These are phyloP conservation scores for Podarcis lilfordi DNA, from an alignment of 2,797 vertebrate genomes.

Conservation along the genomic window DNA sequence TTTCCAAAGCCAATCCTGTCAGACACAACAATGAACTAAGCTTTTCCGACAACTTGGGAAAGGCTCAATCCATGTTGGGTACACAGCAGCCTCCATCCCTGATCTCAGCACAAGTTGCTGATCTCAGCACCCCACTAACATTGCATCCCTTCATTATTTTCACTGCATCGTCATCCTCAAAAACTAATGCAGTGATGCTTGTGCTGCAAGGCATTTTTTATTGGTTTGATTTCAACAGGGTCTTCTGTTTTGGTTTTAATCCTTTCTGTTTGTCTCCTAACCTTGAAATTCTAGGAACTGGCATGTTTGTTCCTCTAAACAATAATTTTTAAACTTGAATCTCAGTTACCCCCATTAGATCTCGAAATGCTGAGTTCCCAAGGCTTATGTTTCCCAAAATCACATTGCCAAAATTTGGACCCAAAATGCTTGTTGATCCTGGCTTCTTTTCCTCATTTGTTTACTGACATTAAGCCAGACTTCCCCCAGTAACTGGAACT, in stretches of 20 bases:
- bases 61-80: slow-evolving; percentile 10
- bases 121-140: slow-evolving; percentile 2
- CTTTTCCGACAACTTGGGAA: not conserved
- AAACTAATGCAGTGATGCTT: not conserved
- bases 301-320: not conserved
- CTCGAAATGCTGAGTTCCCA: not conserved
- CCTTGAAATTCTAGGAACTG: not conserved
- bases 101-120: slow-evolving; percentile 16
- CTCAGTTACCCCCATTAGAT: not conserved
- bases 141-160: not conserved
- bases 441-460: not conserved
- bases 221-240: not conserved
- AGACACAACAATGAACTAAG: slow-evolving; percentile 29
- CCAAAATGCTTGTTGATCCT: not conserved
- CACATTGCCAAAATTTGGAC: not conserved
- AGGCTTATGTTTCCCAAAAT: not conserved
- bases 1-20: not conserved
- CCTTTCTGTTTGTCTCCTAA: not conserved
- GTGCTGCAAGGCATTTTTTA: not conserved
- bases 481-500: not conserved
- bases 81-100: slow-evolving; percentile 1
- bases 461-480: not conserved
- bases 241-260: not conserved
- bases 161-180: not conserved
- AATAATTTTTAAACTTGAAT: not conserved